Conservation (phyloP, 2,888 invertebrate genomes). For the Chrysomela aeneicollis region DNA sequence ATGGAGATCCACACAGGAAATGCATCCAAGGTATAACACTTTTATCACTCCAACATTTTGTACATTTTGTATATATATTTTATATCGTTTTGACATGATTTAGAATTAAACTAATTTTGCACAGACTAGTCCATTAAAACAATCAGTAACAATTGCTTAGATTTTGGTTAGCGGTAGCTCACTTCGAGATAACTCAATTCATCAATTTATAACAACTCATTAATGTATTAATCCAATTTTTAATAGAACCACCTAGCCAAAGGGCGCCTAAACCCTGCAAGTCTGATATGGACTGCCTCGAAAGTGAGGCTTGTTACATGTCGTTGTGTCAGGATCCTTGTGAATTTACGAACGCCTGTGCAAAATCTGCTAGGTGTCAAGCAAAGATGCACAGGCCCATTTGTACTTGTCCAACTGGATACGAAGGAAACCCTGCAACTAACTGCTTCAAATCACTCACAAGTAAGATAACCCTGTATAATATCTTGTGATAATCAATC, state of each 20-base stretch:
- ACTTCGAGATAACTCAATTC: background rate
- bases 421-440: conserved; percentile 82
- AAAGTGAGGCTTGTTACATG: conserved; percentile 83
- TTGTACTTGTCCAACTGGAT: conserved; percentile 81
- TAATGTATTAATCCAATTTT: conserved; percentile 44
- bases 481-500: conserved; percentile 23
- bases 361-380: conserved; percentile 77
- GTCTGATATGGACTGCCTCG: conserved; percentile 84
- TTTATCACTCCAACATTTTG: conserved; percentile 24
- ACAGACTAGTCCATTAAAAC: conserved; percentile 35
- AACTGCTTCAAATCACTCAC: conserved; percentile 79
- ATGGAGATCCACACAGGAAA: conserved; percentile 66
- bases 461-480: conserved; percentile 69
- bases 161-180: conserved; percentile 38
- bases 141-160: conserved; percentile 40
- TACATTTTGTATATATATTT: conserved; percentile 20
- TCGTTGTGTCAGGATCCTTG: conserved; percentile 84
- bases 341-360: conserved; percentile 81
- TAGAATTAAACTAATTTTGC: conserved; percentile 41
- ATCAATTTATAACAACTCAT: conserved; percentile 27
- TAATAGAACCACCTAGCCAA: conserved; percentile 73
- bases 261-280: conserved; percentile 81
- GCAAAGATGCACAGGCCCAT: conserved; percentile 85
- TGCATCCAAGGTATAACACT: conserved; percentile 69
- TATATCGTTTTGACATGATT: conserved; percentile 16